phyloP scores from a whole-genome alignment of 2,113 vertebrate genomes.

The Chloropsis cyanopogon region DNA sequence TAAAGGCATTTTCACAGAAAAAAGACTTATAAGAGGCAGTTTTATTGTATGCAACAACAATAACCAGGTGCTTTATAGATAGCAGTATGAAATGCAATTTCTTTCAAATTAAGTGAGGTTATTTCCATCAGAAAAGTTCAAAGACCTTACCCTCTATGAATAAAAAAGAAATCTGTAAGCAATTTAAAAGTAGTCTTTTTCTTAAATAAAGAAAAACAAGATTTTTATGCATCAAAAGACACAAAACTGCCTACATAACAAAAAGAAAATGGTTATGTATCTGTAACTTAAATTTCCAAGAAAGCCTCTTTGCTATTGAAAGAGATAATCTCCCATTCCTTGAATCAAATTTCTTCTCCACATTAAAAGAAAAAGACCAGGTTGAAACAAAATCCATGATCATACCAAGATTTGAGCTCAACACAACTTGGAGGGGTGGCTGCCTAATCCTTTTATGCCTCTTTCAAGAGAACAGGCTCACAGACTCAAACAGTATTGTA shows the following conservation, averaged over 20 bases:
- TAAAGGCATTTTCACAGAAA: background rate
- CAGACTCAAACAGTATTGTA: fast-evolving
- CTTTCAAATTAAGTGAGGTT: constrained; percentile 20
- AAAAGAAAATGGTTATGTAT: background rate
- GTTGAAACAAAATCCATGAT: background rate
- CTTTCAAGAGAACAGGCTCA: background rate
- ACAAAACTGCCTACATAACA: background rate
- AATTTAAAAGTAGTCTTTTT: background rate
- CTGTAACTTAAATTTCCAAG: background rate
- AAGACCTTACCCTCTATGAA: background rate
- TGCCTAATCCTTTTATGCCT: background rate
- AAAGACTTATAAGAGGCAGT: background rate
- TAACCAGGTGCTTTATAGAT: background rate
- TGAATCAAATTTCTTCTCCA: background rate
- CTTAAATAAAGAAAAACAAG: background rate
- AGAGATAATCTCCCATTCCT: background rate
- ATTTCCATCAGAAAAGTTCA: constrained; percentile 25
- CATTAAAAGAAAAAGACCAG: background rate
- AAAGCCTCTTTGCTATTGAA: background rate
- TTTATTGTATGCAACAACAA: background rate
- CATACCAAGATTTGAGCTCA: background rate
- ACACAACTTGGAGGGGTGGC: background rate
- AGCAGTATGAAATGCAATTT: background rate
- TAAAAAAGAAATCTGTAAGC: background rate
- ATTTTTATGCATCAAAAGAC: background rate